phyloP scores from a whole-genome alignment of 2,113 vertebrate species.

The Cygnus buccinator region DNA sequence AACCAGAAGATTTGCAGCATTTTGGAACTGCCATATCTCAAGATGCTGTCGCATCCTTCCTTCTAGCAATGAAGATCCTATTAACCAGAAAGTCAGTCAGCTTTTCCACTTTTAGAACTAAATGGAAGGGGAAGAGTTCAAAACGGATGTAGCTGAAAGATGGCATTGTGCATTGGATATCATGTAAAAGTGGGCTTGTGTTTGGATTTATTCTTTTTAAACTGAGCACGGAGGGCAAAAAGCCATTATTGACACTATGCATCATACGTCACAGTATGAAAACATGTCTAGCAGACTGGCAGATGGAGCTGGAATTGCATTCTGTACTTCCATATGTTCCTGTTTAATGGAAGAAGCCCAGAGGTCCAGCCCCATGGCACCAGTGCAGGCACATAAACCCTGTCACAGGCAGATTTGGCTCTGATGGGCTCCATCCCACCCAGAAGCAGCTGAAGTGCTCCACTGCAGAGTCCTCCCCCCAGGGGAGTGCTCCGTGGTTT shows the following conservation, averaged over 20 bases:
- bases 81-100: neutral
- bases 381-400: rapidly evolving
- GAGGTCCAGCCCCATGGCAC: neutral
- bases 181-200: neutral
- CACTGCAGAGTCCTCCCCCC: neutral
- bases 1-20: neutral
- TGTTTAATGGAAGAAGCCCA: neutral
- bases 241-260: neutral
- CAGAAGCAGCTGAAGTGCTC: neutral
- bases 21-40: neutral
- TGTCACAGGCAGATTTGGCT: neutral
- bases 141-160: neutral
- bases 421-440: neutral
- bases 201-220: neutral
- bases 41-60: neutral
- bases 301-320: neutral
- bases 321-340: neutral
- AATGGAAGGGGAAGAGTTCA: neutral
- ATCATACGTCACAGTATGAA: neutral
- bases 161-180: neutral
- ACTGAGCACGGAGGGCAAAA: neutral
- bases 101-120: neutral
- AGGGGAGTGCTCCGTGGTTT: neutral
- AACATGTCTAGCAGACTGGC: neutral
- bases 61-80: neutral